Evolutionary conservation across 2,888 invertebrate genomes (phyloP), one percentile per base, ranked within the genome.

Genomic region (Patella pellucida): DNA sequence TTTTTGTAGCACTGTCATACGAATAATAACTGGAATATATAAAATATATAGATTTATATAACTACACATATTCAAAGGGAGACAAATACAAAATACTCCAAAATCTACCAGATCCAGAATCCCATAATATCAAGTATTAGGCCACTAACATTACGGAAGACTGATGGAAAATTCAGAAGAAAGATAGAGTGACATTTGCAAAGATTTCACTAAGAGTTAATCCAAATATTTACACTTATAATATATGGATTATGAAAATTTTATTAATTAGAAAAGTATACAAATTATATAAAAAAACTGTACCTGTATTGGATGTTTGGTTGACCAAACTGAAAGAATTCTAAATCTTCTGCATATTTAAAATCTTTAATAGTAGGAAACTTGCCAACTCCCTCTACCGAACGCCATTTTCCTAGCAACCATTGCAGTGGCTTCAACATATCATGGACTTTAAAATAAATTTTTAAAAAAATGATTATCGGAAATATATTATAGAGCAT

Each of bases 361-460:
- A 89, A 88, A 23, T 83, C 79, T 52, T 84, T 78, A 16, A 89
- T 84, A 3, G 87, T 89, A 56, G 89, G 89, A 74, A 85, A 89
- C 7, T 76, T 73, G 1, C 88, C 89, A 14, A 73, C 69, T 2
- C 86, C 89, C 9, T 80, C 72, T n/a, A 84, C 83, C n/a, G 86
- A 77, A n/a, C 73, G 73, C 89, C 89, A 89, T 76, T 83, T 88
- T 5, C 89, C 89, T 52, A 89, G 78, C 51, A 89, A 72, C 89
- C 89, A 89, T n/a, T 85, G 76, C 72, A 89, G 72, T 1, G 85
- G 85, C 52, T 86, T 84, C 3, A 88, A 74, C 52, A 81, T 74
- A 0, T 83, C 83, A 74, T 87, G 82, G 4, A 23, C 23, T 41
- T 41, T 9, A 41, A 41, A 41, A 41, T 41, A 41, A 41, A 41